Base-by-base conservation (phyloP, 2,888 invertebrate species). In the Carterocephalus palaemon region DNA sequence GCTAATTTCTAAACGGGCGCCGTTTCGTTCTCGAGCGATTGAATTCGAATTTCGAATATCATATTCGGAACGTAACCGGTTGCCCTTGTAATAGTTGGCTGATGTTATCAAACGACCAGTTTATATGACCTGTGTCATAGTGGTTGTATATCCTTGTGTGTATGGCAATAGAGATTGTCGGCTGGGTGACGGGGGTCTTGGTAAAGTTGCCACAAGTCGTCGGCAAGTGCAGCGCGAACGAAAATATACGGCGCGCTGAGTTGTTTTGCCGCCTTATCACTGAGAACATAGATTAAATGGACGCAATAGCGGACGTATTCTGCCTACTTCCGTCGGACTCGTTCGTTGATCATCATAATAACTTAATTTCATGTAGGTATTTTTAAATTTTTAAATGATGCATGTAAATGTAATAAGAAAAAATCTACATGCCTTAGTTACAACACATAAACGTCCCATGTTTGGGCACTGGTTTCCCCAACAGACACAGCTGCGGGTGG, bases 191-290 rank as follows among this genome's bases (percentile, higher is more conserved):
- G 71, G 56, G 56, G 77, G 48, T 74, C 82, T 68, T 60, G 2
- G 32, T 62, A 66, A 60, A 70, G 42, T 80, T 77, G 84, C 53
- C 65, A 51, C 49, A 65, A 73, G 66, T 76, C 74, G 75, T 73
- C 83, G 84, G 82, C 85, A 85, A 85, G 85, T 85, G 85, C 85
- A 84, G 77, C 70, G 76, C 76, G 83, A 84, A 85, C 84, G 82
- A 85, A 85, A 84, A 85, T 85, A 85, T 85, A 85, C 85, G 80
- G 70, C 81, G 80, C 73, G 76, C 68, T 66, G 82, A 82, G 79
- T 85, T 82, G 85, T 83, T 84, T 84, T 84, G 84, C 85, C 79
- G 84, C 82, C 85, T 85, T 85, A 85, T 85, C 85, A 85, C 78
- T 81, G 56, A 45, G 51, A 52, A 48, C 84, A 84, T 60, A 78